phyloP scores from a whole-genome alignment of 2,888 invertebrate species.

The Patella pellucida region DNA sequence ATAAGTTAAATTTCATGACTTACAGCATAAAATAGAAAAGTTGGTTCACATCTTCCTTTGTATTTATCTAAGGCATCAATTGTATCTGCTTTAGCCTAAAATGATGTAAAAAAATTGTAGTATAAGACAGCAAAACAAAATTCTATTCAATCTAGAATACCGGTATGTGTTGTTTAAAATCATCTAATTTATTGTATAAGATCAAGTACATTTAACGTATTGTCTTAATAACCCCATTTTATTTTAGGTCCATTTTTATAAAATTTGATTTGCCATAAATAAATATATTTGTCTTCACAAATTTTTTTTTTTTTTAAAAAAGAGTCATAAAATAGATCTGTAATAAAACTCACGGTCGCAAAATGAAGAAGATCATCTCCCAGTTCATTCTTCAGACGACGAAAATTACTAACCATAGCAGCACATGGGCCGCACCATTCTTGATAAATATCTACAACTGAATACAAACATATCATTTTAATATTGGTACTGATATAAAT shows the following conservation, averaged over 20 bases:
- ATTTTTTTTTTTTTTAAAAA: no score
- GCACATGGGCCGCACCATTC: slow-evolving; percentile 93
- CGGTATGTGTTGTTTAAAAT: no score
- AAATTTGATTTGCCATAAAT: no score
- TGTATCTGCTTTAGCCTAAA: slow-evolving; percentile 83
- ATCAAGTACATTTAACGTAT: no score
- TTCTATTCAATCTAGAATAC: no score
- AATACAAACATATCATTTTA: slow-evolving; percentile 25
- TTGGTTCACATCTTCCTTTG: slow-evolving; percentile 87
- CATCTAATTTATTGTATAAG: no score
- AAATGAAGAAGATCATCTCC: slow-evolving; percentile 86
- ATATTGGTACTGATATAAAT: no score
- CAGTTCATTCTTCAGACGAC: slow-evolving; percentile 88
- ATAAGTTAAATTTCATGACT: slow-evolving; percentile 56
- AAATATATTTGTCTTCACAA: no score
- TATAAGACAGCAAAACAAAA: no score
- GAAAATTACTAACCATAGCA: slow-evolving; percentile 86
- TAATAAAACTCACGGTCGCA: slow-evolving; percentile 77
- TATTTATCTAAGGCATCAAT: slow-evolving; percentile 83
- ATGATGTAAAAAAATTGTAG: slow-evolving; percentile 33
- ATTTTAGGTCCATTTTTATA: no score
- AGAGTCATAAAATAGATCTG: no score
- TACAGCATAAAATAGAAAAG: slow-evolving; percentile 90
- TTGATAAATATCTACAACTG: slow-evolving; percentile 89
- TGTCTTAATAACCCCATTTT: no score